phyloP scores from a whole-genome alignment of 2,888 invertebrate genomes.

The Congeria kusceri region DNA sequence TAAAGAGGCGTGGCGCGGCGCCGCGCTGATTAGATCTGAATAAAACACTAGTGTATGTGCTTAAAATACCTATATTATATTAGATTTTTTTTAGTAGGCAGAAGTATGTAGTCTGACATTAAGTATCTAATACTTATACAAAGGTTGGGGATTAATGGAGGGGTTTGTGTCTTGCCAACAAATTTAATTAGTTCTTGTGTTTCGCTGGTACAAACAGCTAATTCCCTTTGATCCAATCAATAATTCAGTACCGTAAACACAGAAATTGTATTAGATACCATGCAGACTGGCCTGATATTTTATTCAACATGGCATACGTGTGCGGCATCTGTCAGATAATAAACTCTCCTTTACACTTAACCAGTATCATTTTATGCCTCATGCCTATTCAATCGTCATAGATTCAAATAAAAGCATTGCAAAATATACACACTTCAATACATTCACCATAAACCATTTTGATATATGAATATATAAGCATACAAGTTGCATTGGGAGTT shows the following conservation, averaged over 20 bases:
- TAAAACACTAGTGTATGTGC: no score
- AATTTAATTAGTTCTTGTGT: background rate
- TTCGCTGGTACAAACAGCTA: constrained; percentile 7
- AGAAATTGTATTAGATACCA: constrained; percentile 20
- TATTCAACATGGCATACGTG: constrained; percentile 1
- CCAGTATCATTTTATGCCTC: constrained; percentile 4
- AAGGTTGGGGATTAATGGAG: no score
- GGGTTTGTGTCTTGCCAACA: no score
- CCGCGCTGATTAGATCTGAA: no score
- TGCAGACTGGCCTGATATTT: constrained; percentile 1
- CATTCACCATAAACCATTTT: constrained; percentile 16
- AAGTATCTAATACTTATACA: no score
- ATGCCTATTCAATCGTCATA: no score
- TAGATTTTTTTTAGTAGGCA: no score
- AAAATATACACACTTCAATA: no score
- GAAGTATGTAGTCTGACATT: no score
- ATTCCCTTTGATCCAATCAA: constrained; percentile 35
- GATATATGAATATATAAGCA: constrained; percentile 34
- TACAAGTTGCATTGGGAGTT: background rate
- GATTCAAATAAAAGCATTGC: no score
- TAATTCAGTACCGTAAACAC: constrained; percentile 37
- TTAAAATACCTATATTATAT: no score
- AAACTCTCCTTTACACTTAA: background rate
- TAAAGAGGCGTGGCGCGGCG: no score
- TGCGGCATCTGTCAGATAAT: background rate